A percentile compares a stretch with the other conserved stretches of the same genome.
phyloP scores from a whole-genome alignment of 2,888 invertebrate species.

The Protodeltote pygarga region DNA sequence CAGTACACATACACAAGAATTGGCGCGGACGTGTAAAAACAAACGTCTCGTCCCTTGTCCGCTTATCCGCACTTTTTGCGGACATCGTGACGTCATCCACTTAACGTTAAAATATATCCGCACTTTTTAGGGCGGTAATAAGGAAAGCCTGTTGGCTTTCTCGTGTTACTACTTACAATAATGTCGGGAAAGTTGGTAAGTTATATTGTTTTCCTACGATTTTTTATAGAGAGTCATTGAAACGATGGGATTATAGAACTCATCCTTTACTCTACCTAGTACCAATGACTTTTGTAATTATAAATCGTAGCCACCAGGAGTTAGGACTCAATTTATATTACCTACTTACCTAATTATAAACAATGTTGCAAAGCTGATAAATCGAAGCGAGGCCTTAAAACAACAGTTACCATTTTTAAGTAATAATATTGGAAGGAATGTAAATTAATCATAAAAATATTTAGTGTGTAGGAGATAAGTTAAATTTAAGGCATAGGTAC shows the following conservation, averaged over 20 bases:
- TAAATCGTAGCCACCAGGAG: too few species aligned
- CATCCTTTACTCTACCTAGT: too few species aligned
- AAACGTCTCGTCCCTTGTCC: constrained; percentile 59
- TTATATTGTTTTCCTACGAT: not conserved
- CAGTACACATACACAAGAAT: constrained; percentile 52
- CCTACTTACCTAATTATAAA: too few species aligned
- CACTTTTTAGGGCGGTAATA: constrained; percentile 40
- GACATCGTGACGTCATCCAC: constrained; percentile 65
- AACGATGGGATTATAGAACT: not conserved
- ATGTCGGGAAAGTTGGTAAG: constrained; percentile 1
- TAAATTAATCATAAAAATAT: too few species aligned
- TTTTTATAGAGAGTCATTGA: not conserved
- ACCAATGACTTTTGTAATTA: too few species aligned
- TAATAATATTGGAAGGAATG: too few species aligned
- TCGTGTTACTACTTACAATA: constrained; percentile 32
- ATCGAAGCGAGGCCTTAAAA: not conserved
- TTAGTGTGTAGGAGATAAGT: too few species aligned
- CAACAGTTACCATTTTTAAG: too few species aligned
- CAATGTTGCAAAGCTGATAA: not conserved
- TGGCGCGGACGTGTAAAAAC: constrained; percentile 71
- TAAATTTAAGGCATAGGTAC: not conserved
- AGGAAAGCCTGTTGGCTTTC: constrained; percentile 48
- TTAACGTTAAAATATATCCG: constrained; percentile 60
- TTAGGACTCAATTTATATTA: too few species aligned
- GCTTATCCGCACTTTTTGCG: constrained; percentile 63